Percentiles rank a stretch among this genome's conserved stretches.
These are phyloP conservation scores for Phaonia tiefii DNA, from an alignment of 2,888 invertebrate genomes.

Conservation along the genomic window DNA sequence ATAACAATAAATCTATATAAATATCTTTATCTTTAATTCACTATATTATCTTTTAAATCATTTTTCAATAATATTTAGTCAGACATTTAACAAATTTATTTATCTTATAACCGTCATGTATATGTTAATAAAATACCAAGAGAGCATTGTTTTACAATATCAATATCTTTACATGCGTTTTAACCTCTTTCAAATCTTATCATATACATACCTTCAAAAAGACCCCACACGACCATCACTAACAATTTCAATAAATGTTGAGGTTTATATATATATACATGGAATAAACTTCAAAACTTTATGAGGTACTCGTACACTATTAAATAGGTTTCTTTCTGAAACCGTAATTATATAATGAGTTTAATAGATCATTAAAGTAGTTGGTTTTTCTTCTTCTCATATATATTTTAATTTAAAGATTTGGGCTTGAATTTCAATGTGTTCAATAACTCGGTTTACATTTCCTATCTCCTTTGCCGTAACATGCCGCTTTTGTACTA, in stretches of 20 bases:
- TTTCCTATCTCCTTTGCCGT: neutral
- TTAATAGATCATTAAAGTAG: slow-evolving; percentile 30
- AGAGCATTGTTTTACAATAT: neutral
- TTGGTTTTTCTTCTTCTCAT: slow-evolving; percentile 11
- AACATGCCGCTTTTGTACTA: slow-evolving; percentile 27
- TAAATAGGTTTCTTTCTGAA: slow-evolving; percentile 27
- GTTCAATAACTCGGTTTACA: neutral
- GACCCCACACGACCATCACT: too few species aligned
- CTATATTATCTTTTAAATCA: too few species aligned
- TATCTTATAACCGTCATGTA: too few species aligned
- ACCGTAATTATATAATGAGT: slow-evolving; percentile 62
- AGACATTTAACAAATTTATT: neutral
- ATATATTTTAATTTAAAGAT: slow-evolving; percentile 1
- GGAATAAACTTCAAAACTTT: slow-evolving; percentile 18
- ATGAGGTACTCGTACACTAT: neutral
- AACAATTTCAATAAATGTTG: slow-evolving; percentile 15
- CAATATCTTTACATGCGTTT: slow-evolving; percentile 6
- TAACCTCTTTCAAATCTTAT: neutral
- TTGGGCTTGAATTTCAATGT: slow-evolving; percentile 20
- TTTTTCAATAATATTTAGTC: slow-evolving; percentile 38
- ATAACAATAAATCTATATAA: too few species aligned
- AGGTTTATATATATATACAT: too few species aligned
- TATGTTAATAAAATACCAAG: too few species aligned
- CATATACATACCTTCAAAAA: neutral
- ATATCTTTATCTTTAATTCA: too few species aligned